phyloP scores from a whole-genome alignment of 2,113 vertebrate species.

The Channa maculata region DNA sequence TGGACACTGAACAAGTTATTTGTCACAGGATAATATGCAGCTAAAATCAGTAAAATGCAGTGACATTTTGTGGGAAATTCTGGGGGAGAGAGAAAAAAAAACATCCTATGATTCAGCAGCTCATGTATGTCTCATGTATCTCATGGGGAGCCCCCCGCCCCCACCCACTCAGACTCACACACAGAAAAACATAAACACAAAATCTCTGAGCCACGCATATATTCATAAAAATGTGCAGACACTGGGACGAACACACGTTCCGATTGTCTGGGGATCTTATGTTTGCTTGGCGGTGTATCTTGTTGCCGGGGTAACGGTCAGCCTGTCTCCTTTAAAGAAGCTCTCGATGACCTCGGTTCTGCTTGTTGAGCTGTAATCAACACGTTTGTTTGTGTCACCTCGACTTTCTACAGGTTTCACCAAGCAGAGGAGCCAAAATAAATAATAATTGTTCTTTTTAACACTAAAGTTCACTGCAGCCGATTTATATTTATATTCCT shows the following conservation, averaged over 20 bases:
- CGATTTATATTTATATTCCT: not conserved
- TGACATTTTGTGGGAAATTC: too few relatives aligned
- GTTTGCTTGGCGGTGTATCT: slow-evolving; percentile 46
- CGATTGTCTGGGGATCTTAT: slow-evolving; percentile 51
- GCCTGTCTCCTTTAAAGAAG: slow-evolving; percentile 59
- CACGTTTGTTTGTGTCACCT: slow-evolving; percentile 50
- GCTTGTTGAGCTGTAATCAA: slow-evolving; percentile 68
- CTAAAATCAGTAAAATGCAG: too few relatives aligned
- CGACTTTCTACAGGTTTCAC: slow-evolving; percentile 39
- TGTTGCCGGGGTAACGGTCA: slow-evolving; percentile 75
- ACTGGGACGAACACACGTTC: not conserved
- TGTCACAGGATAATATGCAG: slow-evolving; percentile 8
- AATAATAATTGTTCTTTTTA: slow-evolving; percentile 22
- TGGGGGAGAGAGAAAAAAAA: too few relatives aligned
- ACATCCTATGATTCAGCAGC: too few relatives aligned
- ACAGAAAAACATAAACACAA: slow-evolving; percentile 6
- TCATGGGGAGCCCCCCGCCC: not conserved
- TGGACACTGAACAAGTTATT: not conserved
- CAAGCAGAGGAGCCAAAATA: slow-evolving; percentile 10
- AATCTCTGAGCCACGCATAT: slow-evolving; percentile 9
- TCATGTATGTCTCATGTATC: slow-evolving; percentile 1
- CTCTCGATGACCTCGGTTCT: slow-evolving; percentile 60
- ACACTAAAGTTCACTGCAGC: not conserved
- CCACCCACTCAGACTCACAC: not conserved
- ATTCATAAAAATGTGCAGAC: slow-evolving; percentile 1